phyloP scores from a whole-genome alignment of 1,140 invertebrate genomes.

The Sycophaga agraensis region DNA sequence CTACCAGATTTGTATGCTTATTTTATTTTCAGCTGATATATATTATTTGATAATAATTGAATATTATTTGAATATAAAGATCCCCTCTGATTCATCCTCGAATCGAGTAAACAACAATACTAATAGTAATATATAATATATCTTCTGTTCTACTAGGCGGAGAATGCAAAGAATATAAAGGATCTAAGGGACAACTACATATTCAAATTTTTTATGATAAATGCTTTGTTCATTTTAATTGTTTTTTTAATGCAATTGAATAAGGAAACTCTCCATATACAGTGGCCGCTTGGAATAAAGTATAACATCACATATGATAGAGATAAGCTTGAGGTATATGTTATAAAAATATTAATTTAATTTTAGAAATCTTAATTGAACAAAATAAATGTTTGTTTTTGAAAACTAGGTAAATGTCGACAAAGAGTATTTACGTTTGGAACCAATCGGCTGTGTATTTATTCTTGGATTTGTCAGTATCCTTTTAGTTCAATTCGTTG shows the following conservation, averaged over 20 bases:
- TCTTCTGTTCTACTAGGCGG: conserved; percentile 46
- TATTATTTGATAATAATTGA: too few species aligned
- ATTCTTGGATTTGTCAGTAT: conserved; percentile 48
- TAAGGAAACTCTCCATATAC: conserved; percentile 69
- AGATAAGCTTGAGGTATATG: conserved; percentile 47
- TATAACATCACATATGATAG: conserved; percentile 66
- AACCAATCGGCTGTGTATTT: conserved; percentile 57
- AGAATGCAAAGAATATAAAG: conserved; percentile 64
- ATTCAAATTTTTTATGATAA: conserved; percentile 82
- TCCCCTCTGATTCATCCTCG: too few species aligned
- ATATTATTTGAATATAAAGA: too few species aligned
- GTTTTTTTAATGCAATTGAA: conserved; percentile 79
- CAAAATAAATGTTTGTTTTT: neutral
- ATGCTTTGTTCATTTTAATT: conserved; percentile 78
- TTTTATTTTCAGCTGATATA: too few species aligned
- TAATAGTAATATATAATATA: neutral
- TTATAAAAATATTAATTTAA: neutral
- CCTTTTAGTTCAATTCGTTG: conserved; percentile 76
- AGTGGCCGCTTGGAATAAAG: conserved; percentile 71
- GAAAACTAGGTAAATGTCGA: conserved; percentile 52
- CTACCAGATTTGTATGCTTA: too few species aligned
- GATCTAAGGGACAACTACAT: conserved; percentile 71
- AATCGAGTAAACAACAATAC: neutral
- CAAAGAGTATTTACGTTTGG: conserved; percentile 65
- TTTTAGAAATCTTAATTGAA: neutral